phyloP scores from a whole-genome alignment of 1,140 invertebrate genomes.

The Zaprionus ornatus region DNA sequence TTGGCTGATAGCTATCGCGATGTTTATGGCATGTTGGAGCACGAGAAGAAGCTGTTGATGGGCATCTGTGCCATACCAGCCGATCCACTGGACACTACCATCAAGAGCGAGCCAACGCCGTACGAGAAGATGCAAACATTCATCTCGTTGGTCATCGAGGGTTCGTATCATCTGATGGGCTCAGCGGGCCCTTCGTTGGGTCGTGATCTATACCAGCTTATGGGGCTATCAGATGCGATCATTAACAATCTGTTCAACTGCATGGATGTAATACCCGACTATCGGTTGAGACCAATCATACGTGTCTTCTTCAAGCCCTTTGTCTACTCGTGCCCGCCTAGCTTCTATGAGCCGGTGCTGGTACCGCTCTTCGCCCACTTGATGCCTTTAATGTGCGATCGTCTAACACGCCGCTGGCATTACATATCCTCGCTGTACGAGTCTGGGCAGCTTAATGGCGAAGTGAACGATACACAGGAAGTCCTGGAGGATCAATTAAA shows the following conservation, averaged over 20 bases:
- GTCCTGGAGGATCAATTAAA: constrained; percentile 95
- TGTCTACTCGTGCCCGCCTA: constrained; percentile 92
- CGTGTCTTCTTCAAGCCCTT: constrained; percentile 94
- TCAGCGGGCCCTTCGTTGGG: constrained; percentile 91
- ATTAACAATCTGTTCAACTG: constrained; percentile 88
- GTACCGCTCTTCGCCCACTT: constrained; percentile 91
- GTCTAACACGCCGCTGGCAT: constrained; percentile 91
- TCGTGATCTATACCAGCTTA: constrained; percentile 91
- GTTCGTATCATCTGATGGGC: constrained; percentile 91
- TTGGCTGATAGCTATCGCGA: constrained; percentile 89
- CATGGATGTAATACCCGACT: constrained; percentile 92
- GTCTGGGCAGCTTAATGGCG: constrained; percentile 90
- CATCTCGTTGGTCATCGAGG: constrained; percentile 88
- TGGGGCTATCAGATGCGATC: constrained; percentile 87
- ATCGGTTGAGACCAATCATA: constrained; percentile 91
- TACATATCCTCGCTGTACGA: constrained; percentile 90
- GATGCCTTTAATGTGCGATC: constrained; percentile 91
- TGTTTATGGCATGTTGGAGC: constrained; percentile 89
- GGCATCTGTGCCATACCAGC: constrained; percentile 85
- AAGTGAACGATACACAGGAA: constrained; percentile 93
- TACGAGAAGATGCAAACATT: constrained; percentile 93
- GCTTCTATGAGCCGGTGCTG: constrained; percentile 89
- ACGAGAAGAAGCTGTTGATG: constrained; percentile 88
- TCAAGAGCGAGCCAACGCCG: constrained; percentile 85
- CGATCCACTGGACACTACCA: constrained; percentile 84